A percentile compares a stretch with the other conserved stretches of the same genome.
These are phyloP conservation scores for Cygnus olor DNA, from an alignment of 2,797 vertebrate species.

Conservation along the genomic window DNA sequence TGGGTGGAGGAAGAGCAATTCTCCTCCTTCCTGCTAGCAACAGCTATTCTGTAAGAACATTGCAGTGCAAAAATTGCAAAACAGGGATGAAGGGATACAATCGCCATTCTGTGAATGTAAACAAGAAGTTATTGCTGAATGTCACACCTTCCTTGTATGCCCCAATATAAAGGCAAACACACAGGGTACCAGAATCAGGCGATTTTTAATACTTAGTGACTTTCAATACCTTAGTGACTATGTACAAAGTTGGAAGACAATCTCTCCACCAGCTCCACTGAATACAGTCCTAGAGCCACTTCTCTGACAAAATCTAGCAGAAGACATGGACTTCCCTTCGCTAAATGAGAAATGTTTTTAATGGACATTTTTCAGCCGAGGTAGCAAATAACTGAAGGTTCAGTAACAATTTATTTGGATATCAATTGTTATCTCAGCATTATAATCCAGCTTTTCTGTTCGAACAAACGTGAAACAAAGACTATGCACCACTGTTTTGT, in stretches of 20 bases:
- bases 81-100: background rate
- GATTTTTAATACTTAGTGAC: background rate
- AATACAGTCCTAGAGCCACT: background rate
- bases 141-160: background rate
- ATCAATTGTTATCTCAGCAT: background rate
- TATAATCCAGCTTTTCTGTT: background rate
- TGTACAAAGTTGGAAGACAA: background rate
- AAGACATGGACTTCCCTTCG: background rate
- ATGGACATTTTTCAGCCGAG: background rate
- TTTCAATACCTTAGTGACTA: background rate
- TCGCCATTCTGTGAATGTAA: background rate
- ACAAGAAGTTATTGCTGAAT: background rate
- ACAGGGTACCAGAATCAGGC: background rate
- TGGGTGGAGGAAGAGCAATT: fast-evolving
- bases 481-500: fast-evolving
- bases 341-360: background rate
- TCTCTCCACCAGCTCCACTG: background rate
- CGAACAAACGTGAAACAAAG: background rate
- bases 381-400: background rate
- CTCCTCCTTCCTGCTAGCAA: background rate
- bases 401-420: background rate
- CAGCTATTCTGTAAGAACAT: background rate
- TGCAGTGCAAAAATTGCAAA: background rate
- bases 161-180: background rate
- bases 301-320: background rate